Percentiles rank a stretch among this genome's conserved stretches.
Conservation (phyloP, 2,113 vertebrate species). For the Scolopax mira region DNA sequence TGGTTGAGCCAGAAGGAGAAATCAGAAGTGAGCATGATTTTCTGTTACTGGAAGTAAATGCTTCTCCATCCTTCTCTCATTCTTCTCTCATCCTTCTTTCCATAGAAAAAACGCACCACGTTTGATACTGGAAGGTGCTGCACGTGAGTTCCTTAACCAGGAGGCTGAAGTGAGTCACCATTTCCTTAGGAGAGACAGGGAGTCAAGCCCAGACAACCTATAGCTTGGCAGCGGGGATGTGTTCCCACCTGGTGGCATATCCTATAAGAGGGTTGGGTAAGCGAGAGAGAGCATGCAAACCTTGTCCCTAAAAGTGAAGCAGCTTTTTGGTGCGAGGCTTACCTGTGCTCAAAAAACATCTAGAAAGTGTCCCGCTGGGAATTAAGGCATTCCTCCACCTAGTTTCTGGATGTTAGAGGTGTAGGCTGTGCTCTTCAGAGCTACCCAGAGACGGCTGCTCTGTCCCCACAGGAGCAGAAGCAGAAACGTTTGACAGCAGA, state of each 20-base stretch:
- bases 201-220: conserved; percentile 5
- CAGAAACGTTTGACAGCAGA: background rate
- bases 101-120: background rate
- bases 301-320: background rate
- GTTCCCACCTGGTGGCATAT: background rate
- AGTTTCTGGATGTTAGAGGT: background rate
- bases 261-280: background rate
- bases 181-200: background rate
- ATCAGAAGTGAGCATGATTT: background rate
- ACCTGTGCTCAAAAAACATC: background rate
- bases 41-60: background rate
- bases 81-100: no score
- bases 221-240: background rate
- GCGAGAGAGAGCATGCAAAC: background rate
- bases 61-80: background rate
- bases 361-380: background rate
- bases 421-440: background rate
- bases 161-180: conserved; percentile 16
- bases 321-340: background rate
- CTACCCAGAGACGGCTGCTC: background rate
- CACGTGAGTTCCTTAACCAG: background rate
- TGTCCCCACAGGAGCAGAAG: background rate
- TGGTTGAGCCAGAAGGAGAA: background rate
- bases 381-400: background rate
- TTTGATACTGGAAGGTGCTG: background rate